Evolutionary conservation across 1,140 invertebrate species (phyloP).

Genomic region (Caenorhabditis elegans): WBcel235 BX284605.5:9557501-9558000

Average conservation of each 20-base stretch:
- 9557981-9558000: constrained; percentile 22
- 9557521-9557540: too few relatives aligned
- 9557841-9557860: too few relatives aligned
- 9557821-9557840: too few relatives aligned
- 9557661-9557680: neutral
- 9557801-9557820: neutral
- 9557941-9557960: too few relatives aligned
- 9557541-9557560: too few relatives aligned
- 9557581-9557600: constrained; percentile 47
- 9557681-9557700: neutral
- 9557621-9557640: constrained; percentile 49
- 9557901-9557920: too few relatives aligned
- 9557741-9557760: neutral
- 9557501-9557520: too few relatives aligned
- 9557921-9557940: too few relatives aligned
- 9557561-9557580: neutral
- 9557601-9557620: constrained; percentile 47
- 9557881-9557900: too few relatives aligned
- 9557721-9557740: constrained; percentile 13
- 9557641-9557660: constrained; percentile 35
- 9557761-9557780: too few relatives aligned
- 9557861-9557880: too few relatives aligned
- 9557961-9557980: neutral
- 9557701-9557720: constrained; percentile 27
- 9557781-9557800: neutral